Evolutionary conservation across 2,113 vertebrate genomes (phyloP), one percentile per base, ranked within the genome.

Genomic region (Rhinoptilus africanus): DNA sequence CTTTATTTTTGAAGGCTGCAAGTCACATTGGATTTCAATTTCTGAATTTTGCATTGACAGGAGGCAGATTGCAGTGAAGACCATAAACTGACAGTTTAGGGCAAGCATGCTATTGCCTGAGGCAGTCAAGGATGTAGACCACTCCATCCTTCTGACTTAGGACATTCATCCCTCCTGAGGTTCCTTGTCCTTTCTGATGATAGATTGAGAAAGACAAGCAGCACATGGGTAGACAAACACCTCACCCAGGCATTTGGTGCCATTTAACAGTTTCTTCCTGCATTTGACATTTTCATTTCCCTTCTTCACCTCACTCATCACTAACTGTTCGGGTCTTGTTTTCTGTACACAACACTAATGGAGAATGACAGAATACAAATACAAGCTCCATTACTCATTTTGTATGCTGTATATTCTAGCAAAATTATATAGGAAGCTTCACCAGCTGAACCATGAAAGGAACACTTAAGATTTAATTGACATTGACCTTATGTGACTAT

Each of bases 251-350:
- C 98, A 94, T 97, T 98, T 95, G 97, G 96, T 99, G 98, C 98
- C 99, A 99, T 99, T 99, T 99, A 99, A 97, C 98, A 97, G 98
- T 96, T 98, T 97, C 91, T 96, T 97, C 82, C 93, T 95, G 95
- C 97, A 97, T 97, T 96, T 99, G 99, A 99, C 99, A 99, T 99
- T 99, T 99, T 97, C 97, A 97, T 98, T 98, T 98, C 91, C 95
- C 95, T 93, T 97, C 96, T 96, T 98, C 97, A 97, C 97, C 98
- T 98, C 73, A n/a, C 95, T 98, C 98, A 90, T 98, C 97, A 95
- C 97, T 95, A 97, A 81, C 89, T 71, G 88, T 98, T 98, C 98
- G 91, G 95, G 85, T 98, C 98, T 97, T 97, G 93, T 95, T 96
- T 96, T 95, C 93, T 95, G 68, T 96, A 94, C 80, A 88, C 94